Base-by-base conservation (phyloP, 2,113 vertebrate genomes). In the Numida meleagris region DNA sequence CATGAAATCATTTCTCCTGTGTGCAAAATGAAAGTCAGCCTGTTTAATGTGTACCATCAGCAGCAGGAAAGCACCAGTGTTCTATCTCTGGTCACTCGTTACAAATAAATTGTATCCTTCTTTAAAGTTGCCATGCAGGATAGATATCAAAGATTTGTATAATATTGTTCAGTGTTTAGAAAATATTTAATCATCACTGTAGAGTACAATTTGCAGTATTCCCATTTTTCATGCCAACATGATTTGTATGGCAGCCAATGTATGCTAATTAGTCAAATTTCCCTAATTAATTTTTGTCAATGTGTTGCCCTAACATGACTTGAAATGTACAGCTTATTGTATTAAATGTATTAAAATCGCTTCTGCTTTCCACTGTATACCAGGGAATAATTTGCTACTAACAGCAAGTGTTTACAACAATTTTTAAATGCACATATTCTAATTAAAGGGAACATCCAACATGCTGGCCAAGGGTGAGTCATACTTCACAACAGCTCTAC, bases 361-460 rank as follows among this genome's bases (percentile, higher is more conserved):
- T 92, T 85, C 82, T 87, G n/a, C 8, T 93, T 88, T 33, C 36
- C n/a, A 66, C 10, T 83, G 70, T 82, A 62, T 76, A 91, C 12
- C 21, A 86, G 61, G n/a, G 58, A 89, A 18, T 57, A 86, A 91
- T 77, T 80, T 90, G 84, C 51, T 94, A 75, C 86, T 93, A 93
- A 65, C 80, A 84, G 61, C 70, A 81, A 88, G 68, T 86, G 65
- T 92, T 94, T 86, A 91, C 73, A 86, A 84, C 40, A 72, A 63
- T 93, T 77, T 96, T 94, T 89, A 91, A 75, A 94, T 93, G 90
- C 68, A 89, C 18, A 68, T 76, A 89, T 90, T 96, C 77, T 95
- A 95, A 96, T 96, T 94, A 71, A 95, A 96, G 53, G 75, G 80
- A 96, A 74, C 58, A 76, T 70, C 66, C 79, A 91, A 59, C 36